These are phyloP conservation scores for Oreochromis niloticus DNA, from an alignment of 2,113 vertebrate species.

Conservation along the genomic window DNA sequence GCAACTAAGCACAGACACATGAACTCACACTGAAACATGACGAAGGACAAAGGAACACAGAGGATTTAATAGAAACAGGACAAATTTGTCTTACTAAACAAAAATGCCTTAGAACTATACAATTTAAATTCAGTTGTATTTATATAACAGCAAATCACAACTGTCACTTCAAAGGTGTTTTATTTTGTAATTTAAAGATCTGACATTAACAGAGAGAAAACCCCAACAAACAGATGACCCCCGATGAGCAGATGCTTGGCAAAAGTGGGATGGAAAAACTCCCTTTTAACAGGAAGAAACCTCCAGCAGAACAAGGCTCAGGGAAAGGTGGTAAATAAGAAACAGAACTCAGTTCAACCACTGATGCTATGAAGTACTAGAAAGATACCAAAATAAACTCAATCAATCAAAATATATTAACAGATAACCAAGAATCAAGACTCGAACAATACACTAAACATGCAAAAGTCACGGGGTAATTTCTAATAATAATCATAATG, in stretches of 20 bases:
- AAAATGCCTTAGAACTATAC: not conserved
- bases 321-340: not conserved
- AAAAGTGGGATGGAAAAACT: not conserved
- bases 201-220: not conserved
- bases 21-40: not conserved
- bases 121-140: not conserved
- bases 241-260: not conserved
- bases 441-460: not conserved
- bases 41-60: not conserved
- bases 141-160: not conserved
- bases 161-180: not conserved
- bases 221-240: not conserved
- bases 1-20: not conserved
- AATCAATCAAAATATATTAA: not conserved
- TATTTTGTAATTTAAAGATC: not conserved
- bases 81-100: not conserved
- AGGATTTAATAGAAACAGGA: not conserved
- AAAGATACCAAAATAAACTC: not conserved
- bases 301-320: not conserved
- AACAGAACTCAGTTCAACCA: not conserved
- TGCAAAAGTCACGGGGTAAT: rapidly evolving
- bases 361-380: not conserved
- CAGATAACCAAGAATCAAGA: not conserved
- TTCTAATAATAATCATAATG: not conserved
- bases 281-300: not conserved